A percentile compares a stretch with the other conserved stretches of the same genome.
Evolutionary conservation across 23 tunicate genomes (phyloP).

Genomic region (Oikopleura dioica): DNA sequence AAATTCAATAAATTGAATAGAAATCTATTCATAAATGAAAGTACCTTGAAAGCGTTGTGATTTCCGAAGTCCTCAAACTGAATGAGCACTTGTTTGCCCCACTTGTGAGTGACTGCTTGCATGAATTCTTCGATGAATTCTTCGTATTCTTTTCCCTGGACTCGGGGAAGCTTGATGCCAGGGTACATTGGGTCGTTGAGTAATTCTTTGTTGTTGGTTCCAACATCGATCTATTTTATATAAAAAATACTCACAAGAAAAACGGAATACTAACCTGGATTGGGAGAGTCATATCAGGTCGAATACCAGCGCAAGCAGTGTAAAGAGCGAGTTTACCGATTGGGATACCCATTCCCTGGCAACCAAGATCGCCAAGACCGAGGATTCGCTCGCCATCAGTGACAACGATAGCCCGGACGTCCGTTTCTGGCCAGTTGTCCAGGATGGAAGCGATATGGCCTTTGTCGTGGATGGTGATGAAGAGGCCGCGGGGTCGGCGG

Average conservation of each 20-base stretch:
- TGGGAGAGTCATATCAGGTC: slow-evolving; percentile 18
- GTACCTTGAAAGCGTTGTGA: slow-evolving; percentile 22
- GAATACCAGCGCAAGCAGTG: slow-evolving; percentile 32
- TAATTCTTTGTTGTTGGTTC: slow-evolving; percentile 22
- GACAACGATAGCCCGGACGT: slow-evolving; percentile 20
- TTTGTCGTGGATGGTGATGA: slow-evolving; percentile 18
- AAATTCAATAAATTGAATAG: not conserved
- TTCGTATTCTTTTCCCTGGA: slow-evolving; percentile 16
- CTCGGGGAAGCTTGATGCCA: slow-evolving; percentile 19
- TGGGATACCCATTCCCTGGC: slow-evolving; percentile 30
- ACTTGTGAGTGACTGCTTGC: slow-evolving; percentile 16
- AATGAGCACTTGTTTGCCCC: slow-evolving; percentile 17
- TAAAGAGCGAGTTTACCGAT: slow-evolving; percentile 26
- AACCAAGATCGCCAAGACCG: slow-evolving; percentile 23
- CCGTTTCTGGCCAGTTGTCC: slow-evolving; percentile 21
- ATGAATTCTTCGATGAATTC: slow-evolving; percentile 28
- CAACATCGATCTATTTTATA: slow-evolving; percentile 19
- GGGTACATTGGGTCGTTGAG: slow-evolving; percentile 23
- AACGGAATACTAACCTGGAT: not conserved
- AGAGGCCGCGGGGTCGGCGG: slow-evolving; percentile 15
- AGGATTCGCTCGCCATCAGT: slow-evolving; percentile 28
- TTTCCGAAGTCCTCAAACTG: slow-evolving; percentile 32
- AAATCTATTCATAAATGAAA: not conserved
- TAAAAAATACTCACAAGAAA: not conserved
- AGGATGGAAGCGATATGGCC: slow-evolving; percentile 19